phyloP scores from a whole-genome alignment of 2,888 invertebrate species.

The Heliconius charithonia region DNA sequence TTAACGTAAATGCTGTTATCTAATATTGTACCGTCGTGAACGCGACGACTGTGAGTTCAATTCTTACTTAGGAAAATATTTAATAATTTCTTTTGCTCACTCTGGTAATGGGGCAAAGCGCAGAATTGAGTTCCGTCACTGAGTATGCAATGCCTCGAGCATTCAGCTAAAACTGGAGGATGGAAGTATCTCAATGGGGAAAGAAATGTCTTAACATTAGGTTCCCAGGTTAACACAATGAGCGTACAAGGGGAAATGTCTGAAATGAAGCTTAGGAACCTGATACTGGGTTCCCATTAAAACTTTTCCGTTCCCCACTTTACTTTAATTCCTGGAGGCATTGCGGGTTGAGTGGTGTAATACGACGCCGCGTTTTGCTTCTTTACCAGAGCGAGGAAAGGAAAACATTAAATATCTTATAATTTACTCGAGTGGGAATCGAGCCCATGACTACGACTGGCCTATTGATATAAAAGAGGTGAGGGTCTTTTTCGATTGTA shows the following conservation, averaged over 20 bases:
- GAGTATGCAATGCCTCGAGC: not conserved
- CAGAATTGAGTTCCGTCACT: not conserved
- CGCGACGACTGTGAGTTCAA: not conserved
- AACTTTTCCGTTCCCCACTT: not conserved
- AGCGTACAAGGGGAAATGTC: too few species aligned
- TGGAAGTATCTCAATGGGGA: not conserved
- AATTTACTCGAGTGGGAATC: not conserved
- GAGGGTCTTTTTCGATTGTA: too few species aligned
- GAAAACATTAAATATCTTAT: not conserved
- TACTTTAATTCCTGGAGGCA: not conserved
- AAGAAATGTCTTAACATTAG: not conserved
- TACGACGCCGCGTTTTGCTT: not conserved
- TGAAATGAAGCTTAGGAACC: not conserved
- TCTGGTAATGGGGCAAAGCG: not conserved
- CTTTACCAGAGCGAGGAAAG: not conserved
- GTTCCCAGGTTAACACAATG: not conserved
- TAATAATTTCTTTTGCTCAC: not conserved
- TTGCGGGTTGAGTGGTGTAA: not conserved
- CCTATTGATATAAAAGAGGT: not conserved
- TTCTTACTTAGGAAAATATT: not conserved
- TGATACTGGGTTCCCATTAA: not conserved
- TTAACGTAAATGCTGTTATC: not conserved
- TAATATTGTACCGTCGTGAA: not conserved
- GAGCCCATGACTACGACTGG: not conserved
- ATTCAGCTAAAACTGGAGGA: not conserved